Percentiles rank a stretch among this genome's conserved stretches.
These are phyloP conservation scores for Ylistrum balloti DNA, from an alignment of 1,140 invertebrate genomes.

Conservation along the genomic window DNA sequence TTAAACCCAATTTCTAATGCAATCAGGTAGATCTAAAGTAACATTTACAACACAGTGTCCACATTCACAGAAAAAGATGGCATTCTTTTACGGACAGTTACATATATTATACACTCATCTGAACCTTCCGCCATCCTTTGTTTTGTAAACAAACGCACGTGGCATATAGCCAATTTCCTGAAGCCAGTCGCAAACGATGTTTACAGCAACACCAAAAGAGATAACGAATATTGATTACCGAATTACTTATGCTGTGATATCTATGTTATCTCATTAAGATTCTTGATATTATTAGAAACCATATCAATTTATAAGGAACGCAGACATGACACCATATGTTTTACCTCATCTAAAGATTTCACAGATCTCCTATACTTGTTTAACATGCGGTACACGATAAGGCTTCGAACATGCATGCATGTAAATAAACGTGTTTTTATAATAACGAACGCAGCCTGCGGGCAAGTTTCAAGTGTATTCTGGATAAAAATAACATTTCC, in stretches of 20 bases:
- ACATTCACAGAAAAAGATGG: too few species aligned
- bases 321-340: not conserved
- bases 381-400: not conserved
- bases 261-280: too few species aligned
- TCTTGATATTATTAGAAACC: not conserved
- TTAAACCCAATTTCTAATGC: too few species aligned
- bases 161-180: not conserved
- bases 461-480: not conserved
- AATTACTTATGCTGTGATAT: not conserved
- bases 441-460: not conserved
- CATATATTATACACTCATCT: not conserved
- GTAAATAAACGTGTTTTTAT: not conserved
- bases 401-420: not conserved
- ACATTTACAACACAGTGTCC: too few species aligned
- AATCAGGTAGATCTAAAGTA: too few species aligned
- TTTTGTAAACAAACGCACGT: conserved; percentile 37
- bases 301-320: not conserved
- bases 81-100: not conserved
- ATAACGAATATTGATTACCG: not conserved
- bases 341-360: not conserved
- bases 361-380: not conserved
- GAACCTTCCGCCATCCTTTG: not conserved
- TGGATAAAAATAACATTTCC: not conserved
- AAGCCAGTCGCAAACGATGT: conserved; percentile 4
- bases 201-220: not conserved